A percentile compares a stretch with the other conserved stretches of the same genome.
These are phyloP conservation scores for Crotalus tigris DNA, from an alignment of 2,113 vertebrate species.

Conservation along the genomic window DNA sequence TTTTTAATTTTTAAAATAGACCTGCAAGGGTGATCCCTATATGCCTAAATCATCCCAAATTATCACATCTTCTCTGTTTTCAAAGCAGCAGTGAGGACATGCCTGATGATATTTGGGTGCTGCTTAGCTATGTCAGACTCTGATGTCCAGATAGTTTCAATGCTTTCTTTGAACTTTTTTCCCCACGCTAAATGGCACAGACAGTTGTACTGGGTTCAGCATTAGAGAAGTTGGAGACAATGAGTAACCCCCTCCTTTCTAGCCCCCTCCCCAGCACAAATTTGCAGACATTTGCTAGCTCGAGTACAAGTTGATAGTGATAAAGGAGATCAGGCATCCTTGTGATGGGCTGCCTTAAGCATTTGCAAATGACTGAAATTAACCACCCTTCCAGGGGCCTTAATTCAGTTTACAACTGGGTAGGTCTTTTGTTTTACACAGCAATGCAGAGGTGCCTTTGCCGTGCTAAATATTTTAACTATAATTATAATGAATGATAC, in stretches of 20 bases:
- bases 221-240: constrained; percentile 77
- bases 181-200: constrained; percentile 68
- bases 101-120: constrained; percentile 66
- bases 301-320: constrained; percentile 55
- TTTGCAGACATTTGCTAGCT: constrained; percentile 72
- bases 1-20: constrained; percentile 43
- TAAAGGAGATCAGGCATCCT: constrained; percentile 65
- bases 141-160: constrained; percentile 71
- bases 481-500: constrained; percentile 77
- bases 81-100: constrained; percentile 68
- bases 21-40: constrained; percentile 30
- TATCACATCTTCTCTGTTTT: constrained; percentile 52
- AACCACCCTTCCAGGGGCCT: constrained; percentile 59
- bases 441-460: constrained; percentile 69
- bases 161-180: constrained; percentile 76
- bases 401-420: constrained; percentile 50
- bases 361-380: constrained; percentile 59
- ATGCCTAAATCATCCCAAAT: constrained; percentile 50
- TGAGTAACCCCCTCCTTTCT: constrained; percentile 40
- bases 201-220: constrained; percentile 68
- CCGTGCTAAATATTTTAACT: constrained; percentile 71
- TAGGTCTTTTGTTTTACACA: constrained; percentile 67
- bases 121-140: constrained; percentile 56
- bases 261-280: constrained; percentile 44
- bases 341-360: constrained; percentile 63